Percentiles rank a stretch among this genome's conserved stretches.
These are phyloP conservation scores for Podarcis cretensis DNA, from an alignment of 2,113 vertebrate genomes.

Conservation along the genomic window DNA sequence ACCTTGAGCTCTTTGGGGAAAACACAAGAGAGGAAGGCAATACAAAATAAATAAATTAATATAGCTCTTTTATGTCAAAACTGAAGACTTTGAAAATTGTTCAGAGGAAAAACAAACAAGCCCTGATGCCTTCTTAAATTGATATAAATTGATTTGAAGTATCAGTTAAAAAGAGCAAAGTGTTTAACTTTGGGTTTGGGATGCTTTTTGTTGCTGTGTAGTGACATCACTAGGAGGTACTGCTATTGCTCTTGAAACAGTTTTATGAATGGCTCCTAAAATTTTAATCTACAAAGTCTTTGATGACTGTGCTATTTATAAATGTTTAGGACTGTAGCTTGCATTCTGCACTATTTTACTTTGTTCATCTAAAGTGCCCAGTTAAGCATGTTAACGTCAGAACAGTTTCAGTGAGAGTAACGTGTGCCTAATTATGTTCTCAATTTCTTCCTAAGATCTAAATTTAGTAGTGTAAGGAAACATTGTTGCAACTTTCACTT, in stretches of 20 bases:
- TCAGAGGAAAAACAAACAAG: constrained; percentile 17
- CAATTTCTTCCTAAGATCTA: background rate
- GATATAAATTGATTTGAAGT: background rate
- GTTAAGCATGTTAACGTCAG: background rate
- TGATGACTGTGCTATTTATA: background rate
- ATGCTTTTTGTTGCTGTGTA: background rate
- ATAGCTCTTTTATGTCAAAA: background rate
- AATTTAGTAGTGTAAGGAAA: background rate
- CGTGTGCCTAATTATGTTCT: background rate
- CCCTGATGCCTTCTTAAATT: background rate
- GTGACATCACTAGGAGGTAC: background rate
- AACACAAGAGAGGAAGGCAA: background rate
- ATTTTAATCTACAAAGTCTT: background rate
- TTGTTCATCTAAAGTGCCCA: background rate
- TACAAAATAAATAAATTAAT: background rate
- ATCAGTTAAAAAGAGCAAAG: background rate
- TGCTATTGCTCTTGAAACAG: background rate
- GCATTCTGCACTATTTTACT: background rate
- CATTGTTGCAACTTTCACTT: background rate
- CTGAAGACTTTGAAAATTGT: background rate
- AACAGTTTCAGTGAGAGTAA: background rate
- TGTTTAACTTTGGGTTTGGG: background rate
- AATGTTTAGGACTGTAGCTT: background rate
- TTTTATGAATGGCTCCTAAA: background rate
- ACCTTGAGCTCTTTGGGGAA: too few species aligned